Evolutionary conservation across 2,113 vertebrate genomes (phyloP), one percentile per base, ranked within the genome.

Genomic region (Sterrhoptilus dennistouni): DNA sequence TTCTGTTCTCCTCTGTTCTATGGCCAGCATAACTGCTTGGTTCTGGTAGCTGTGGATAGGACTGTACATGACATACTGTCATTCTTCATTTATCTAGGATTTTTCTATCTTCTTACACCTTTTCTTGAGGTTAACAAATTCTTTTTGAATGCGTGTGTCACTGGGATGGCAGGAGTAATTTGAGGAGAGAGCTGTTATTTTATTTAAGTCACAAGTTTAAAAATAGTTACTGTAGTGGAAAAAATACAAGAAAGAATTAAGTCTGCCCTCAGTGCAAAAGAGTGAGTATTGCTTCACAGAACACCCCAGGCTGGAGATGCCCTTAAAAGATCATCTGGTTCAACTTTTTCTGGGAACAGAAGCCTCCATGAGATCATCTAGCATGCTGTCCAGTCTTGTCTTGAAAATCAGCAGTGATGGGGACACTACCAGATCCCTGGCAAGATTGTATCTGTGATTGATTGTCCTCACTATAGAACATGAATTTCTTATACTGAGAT

Each of bases 141-240:
- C 52, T 86, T 65, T 56, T 91, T 68, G 53, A 72, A 83, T 57
- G 15, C 65, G 14, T 87, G 5, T 68, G 50, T 36, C 70, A 70
- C 12, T 92, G 76, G 42, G 38, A 45, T 54, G 21, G 45, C 64
- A 78, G 42, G 54, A 91, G 38, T 94, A 70, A 59, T 92, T 57
- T 91, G 54, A 95, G 80, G 45, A 91, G 68, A 69, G 50, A 61
- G 8, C n/a, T 95, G 42, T 86, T 94, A 75, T 18, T 90, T 86
- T 60, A 72, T 33, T 86, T 53, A 80, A 57, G 38, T 86, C 28
- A 23, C 68, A 70, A 80, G 25, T 77, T 90, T 90, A 74, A 89
- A 95, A 95, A 83, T 83, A 60, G 59, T 65, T 90, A 69, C 31
- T 80, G 17, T 86, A 86, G 57, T 63, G 50, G 38, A 86, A 89